Percentiles rank a stretch among this genome's conserved stretches.
phyloP scores from a whole-genome alignment of 2,888 invertebrate genomes.

The Pollenia labialis region DNA sequence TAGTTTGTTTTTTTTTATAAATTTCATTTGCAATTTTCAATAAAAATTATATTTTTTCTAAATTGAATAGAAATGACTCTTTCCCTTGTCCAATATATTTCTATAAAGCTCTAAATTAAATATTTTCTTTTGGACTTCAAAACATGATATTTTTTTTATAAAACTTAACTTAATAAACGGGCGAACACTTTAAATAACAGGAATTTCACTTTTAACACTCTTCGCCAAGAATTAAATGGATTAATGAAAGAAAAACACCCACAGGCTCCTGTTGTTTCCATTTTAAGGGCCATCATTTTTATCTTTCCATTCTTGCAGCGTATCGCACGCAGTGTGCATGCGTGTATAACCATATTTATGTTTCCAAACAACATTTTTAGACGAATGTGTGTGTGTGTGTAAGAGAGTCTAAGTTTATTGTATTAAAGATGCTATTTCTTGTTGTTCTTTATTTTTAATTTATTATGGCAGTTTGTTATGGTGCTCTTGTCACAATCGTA shows the following conservation, averaged over 20 bases:
- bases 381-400: slow-evolving; percentile 1
- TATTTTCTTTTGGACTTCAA: slow-evolving; percentile 12
- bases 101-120: slow-evolving; percentile 1
- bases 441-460: slow-evolving; percentile 76
- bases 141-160: background rate
- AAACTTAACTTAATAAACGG: slow-evolving; percentile 38
- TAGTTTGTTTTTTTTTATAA: no score
- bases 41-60: no score
- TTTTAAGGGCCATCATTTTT: slow-evolving; percentile 55
- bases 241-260: slow-evolving; percentile 33
- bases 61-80: background rate
- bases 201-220: slow-evolving; percentile 41
- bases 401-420: slow-evolving; percentile 25
- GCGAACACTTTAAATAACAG: slow-evolving; percentile 3
- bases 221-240: slow-evolving; percentile 27
- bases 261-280: slow-evolving; percentile 29
- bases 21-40: no score
- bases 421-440: slow-evolving; percentile 39
- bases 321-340: background rate
- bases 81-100: background rate
- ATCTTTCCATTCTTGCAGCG: background rate
- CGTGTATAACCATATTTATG: slow-evolving; percentile 41
- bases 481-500: slow-evolving; percentile 79
- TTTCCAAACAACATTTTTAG: slow-evolving; percentile 10
- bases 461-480: slow-evolving; percentile 83